These are phyloP conservation scores for Drosophila melanosoma DNA, from an alignment of 2,888 invertebrate genomes.

Conservation along the genomic window DNA sequence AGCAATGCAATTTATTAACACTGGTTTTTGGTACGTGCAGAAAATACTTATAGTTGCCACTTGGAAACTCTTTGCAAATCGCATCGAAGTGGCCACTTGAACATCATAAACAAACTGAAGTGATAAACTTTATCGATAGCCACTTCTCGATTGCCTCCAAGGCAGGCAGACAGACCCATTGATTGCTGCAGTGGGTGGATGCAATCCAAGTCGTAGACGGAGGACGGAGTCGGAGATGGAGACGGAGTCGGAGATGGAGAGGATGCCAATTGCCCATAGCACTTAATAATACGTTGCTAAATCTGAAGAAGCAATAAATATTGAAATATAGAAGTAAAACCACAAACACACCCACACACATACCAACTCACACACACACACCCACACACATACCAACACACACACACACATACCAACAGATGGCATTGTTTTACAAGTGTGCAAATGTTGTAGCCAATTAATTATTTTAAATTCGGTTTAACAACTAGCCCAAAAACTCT, in stretches of 20 bases:
- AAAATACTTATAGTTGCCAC: slow-evolving; percentile 15
- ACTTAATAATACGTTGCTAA: slow-evolving; percentile 69
- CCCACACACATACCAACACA: slow-evolving; percentile 2
- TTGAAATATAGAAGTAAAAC: slow-evolving; percentile 37
- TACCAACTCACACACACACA: slow-evolving; percentile 1
- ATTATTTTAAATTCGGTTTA: slow-evolving; percentile 72
- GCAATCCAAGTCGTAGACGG: not conserved
- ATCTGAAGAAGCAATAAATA: slow-evolving; percentile 62
- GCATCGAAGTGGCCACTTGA: slow-evolving; percentile 19
- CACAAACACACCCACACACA: slow-evolving; percentile 17
- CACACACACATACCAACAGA: not conserved
- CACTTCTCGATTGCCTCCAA: slow-evolving; percentile 9
- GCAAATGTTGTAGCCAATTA: slow-evolving; percentile 76
- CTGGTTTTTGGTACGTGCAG: not conserved
- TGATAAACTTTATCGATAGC: slow-evolving; percentile 37
- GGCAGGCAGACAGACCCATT: slow-evolving; percentile 1
- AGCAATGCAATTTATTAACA: slow-evolving; percentile 4
- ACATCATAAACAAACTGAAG: slow-evolving; percentile 37
- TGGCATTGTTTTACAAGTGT: slow-evolving; percentile 53
- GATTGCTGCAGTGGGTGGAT: slow-evolving; percentile 1
- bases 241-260: not conserved
- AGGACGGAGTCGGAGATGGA: slow-evolving; percentile 16
- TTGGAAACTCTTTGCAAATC: slow-evolving; percentile 21
- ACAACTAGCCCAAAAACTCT: slow-evolving; percentile 41
- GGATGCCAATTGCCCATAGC: slow-evolving; percentile 42